Conservation (phyloP, 2,797 vertebrate genomes). For the Squalus acanthias region DNA sequence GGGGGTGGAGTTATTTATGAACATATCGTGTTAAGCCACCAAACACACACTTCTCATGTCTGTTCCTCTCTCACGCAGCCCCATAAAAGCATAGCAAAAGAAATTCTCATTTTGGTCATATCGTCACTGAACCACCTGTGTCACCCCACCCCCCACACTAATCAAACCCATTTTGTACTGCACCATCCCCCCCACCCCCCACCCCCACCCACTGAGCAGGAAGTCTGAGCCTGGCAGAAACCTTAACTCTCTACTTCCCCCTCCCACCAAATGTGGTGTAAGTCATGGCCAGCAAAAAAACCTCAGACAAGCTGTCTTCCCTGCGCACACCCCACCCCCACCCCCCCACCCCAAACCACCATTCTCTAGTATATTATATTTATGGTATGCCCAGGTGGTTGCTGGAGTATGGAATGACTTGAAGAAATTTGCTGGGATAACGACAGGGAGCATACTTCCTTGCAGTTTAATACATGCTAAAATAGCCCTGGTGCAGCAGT, state of each 20-base stretch:
- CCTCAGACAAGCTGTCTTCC: background rate
- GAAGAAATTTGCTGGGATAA: background rate
- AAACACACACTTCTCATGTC: background rate
- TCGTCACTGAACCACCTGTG: background rate
- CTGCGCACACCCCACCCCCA: too few relatives aligned
- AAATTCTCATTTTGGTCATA: background rate
- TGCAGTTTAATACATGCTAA: background rate
- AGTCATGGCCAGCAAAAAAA: background rate
- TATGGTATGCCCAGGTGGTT: background rate
- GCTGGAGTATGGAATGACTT: background rate
- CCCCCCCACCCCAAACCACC: too few relatives aligned
- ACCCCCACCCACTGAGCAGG: background rate
- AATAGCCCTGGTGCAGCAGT: too few relatives aligned
- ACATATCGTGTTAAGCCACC: background rate
- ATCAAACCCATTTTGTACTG: background rate
- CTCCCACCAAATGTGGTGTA: background rate
- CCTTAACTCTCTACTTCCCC: background rate
- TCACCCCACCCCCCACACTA: background rate
- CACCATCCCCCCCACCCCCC: background rate
- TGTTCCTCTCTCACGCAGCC: background rate
- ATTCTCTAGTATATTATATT: too few relatives aligned
- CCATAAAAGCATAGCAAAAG: background rate
- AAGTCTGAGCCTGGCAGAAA: background rate
- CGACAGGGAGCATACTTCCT: background rate
- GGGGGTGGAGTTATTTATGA: background rate